Evolutionary conservation across 1,140 invertebrate genomes (phyloP).

Genomic region (Olivierus martensii): DNA sequence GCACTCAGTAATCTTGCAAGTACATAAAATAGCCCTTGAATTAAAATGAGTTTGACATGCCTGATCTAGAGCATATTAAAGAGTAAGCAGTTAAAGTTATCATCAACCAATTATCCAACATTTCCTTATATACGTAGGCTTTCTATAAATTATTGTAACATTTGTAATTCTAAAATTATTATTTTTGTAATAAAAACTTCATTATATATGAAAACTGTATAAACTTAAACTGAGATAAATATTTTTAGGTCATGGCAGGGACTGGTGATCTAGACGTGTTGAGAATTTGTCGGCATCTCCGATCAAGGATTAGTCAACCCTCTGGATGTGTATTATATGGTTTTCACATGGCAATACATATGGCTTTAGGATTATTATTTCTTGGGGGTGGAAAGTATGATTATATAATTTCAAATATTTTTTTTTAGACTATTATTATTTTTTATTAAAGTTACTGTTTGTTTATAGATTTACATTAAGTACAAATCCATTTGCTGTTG

Average conservation of each 20-base stretch:
- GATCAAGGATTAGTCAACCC: conserved; percentile 41
- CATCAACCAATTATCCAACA: too few species aligned
- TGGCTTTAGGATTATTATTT: conserved; percentile 83
- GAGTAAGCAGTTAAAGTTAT: too few species aligned
- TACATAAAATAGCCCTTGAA: too few species aligned
- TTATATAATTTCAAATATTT: neutral
- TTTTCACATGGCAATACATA: conserved; percentile 84
- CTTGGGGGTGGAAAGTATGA: conserved; percentile 61
- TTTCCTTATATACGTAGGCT: too few species aligned
- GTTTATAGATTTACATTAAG: conserved; percentile 56
- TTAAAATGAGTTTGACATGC: too few species aligned
- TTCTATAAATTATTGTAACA: too few species aligned
- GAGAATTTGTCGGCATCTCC: conserved; percentile 65
- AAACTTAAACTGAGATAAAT: too few species aligned
- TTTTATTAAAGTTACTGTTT: neutral
- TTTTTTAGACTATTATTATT: neutral
- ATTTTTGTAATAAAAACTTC: too few species aligned
- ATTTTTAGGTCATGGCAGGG: conserved; percentile 72
- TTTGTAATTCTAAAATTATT: too few species aligned
- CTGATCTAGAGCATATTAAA: too few species aligned
- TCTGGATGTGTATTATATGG: conserved; percentile 60
- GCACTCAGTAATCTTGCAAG: too few species aligned
- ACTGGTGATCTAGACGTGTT: conserved; percentile 79
- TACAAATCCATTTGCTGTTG: conserved; percentile 66
- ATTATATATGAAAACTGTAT: too few species aligned